Conservation (phyloP, 2,797 vertebrate genomes). For the Mormyrops attenuatus region DNA sequence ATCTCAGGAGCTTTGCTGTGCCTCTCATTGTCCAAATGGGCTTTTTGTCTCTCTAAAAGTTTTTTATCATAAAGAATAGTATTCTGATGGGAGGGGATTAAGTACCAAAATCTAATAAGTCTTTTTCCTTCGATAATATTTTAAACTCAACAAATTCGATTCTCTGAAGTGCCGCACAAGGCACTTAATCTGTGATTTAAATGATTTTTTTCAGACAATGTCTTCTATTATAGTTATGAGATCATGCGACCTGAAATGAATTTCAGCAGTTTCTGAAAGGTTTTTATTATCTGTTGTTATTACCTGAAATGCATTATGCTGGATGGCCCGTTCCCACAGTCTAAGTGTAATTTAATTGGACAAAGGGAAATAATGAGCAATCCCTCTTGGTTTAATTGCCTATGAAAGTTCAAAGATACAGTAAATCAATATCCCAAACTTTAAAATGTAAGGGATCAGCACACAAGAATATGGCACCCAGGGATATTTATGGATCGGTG, state of each 20-base stretch:
- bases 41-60: neutral
- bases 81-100: neutral
- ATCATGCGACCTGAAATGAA: neutral
- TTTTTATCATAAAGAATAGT: neutral
- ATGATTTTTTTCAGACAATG: neutral
- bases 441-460: slow-evolving; percentile 12
- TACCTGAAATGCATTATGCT: neutral
- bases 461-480: neutral
- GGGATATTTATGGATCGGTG: neutral
- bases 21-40: neutral
- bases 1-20: neutral
- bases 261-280: neutral
- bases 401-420: neutral
- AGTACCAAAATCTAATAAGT: neutral
- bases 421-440: neutral
- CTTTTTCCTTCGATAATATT: neutral
- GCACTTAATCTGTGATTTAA: neutral
- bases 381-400: neutral
- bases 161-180: neutral
- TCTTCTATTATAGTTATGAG: neutral
- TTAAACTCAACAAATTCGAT: neutral
- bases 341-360: neutral
- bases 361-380: neutral
- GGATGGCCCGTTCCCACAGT: neutral
- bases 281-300: slow-evolving; percentile 9